Evolutionary conservation across 1,140 invertebrate genomes (phyloP), one percentile per base, ranked within the genome.

Genomic region (Adoxophyes honmai): DNA sequence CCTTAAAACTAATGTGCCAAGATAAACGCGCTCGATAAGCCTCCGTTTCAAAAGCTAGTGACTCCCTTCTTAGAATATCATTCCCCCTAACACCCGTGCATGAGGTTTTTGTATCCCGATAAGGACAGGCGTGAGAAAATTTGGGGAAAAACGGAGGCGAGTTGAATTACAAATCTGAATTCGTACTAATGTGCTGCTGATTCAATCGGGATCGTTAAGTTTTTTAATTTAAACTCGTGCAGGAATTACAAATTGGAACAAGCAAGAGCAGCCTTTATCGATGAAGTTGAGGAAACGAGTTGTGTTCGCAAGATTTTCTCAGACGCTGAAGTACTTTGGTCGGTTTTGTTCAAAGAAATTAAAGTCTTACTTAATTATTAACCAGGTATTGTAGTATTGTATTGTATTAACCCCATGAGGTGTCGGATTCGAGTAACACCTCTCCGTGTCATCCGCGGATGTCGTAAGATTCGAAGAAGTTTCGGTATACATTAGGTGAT

Each of bases 1-100:
- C 15, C 42, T 60, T 68, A 59, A 59, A 75, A 70, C 64, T 63
- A 75, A 70, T 66, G 64, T 63, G 60, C 39, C 35, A 51, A 68
- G 70, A 72, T 72, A 62, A 55, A 44, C 54, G 34, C 1, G 13
- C 1, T 34, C 33, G 68, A 70, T 70, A 66, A 70, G 51, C 14
- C 35, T 36, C 55, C 28, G 44, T 66, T 61, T 59, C 9, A n/a
- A 52, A 58, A 18, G 35, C 52, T 68, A 73, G 59, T 39, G 59
- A 39, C 59, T 55, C 66, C 38, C 42, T 64, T 66, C 59, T 61
- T 42, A 66, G 59, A 55, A 55, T 21, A 10, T 37, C 13, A n/a
- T n/a, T n/a, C 10, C 13, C 10, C 4, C 4, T 1, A 10, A 37
- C 36, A n/a, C 10, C 9, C 2, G 9, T 37, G 9, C 36, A 37